A percentile compares a stretch with the other conserved stretches of the same genome.
Conservation (phyloP, 2,113 vertebrate species). For the Poeciliopsis occidentalis region DNA sequence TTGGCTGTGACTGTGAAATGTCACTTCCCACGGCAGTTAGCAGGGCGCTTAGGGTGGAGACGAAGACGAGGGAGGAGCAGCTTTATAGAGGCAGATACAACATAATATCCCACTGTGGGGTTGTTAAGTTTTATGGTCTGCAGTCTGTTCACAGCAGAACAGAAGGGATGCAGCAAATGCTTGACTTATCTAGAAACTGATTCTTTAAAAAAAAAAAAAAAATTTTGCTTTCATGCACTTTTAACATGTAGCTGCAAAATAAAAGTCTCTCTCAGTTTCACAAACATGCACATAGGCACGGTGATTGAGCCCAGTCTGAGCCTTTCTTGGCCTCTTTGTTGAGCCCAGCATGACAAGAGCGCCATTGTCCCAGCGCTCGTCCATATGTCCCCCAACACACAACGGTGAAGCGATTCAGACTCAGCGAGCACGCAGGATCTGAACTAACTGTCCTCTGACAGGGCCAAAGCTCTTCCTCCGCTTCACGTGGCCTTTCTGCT, state of each 20-base stretch:
- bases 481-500: neutral
- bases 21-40: constrained; percentile 32
- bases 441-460: constrained; percentile 37
- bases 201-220: neutral
- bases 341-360: constrained; percentile 59
- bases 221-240: neutral
- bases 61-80: constrained; percentile 39
- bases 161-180: neutral
- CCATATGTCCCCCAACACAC: constrained; percentile 55
- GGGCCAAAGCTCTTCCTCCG: neutral
- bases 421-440: constrained; percentile 28
- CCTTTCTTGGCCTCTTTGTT: constrained; percentile 66
- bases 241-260: neutral
- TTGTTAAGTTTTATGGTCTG: constrained; percentile 11
- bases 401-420: constrained; percentile 32
- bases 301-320: constrained; percentile 41
- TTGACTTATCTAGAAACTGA: neutral
- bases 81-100: constrained; percentile 2
- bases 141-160: constrained; percentile 4
- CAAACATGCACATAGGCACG: constrained; percentile 22
- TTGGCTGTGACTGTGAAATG: constrained; percentile 9
- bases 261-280: neutral
- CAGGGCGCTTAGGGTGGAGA: constrained; percentile 54
- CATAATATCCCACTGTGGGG: neutral
- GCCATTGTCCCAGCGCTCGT: constrained; percentile 62